phyloP scores from a whole-genome alignment of 1,140 invertebrate species.

The Apis florea region DNA sequence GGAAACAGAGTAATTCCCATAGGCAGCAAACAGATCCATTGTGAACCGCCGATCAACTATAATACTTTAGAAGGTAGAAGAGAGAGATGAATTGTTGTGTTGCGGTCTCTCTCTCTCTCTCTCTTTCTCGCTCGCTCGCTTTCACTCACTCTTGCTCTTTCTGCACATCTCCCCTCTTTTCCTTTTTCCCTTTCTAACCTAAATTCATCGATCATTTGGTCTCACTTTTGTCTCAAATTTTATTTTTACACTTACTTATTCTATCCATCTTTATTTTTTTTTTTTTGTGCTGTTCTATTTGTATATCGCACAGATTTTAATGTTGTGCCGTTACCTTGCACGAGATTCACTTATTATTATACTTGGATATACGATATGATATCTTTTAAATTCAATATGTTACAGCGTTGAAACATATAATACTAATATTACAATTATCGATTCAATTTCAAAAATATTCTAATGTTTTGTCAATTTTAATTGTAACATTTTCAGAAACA shows the following conservation, averaged over 20 bases:
- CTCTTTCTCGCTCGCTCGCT: no score
- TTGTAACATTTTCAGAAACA: constrained; percentile 51
- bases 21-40: constrained; percentile 88
- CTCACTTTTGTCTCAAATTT: no score
- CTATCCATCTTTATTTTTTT: neutral
- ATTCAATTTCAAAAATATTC: neutral
- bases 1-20: constrained; percentile 88
- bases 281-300: neutral
- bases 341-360: neutral
- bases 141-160: neutral
- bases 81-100: constrained; percentile 26
- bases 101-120: neutral
- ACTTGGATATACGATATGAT: neutral
- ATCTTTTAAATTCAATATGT: neutral
- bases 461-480: neutral
- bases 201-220: no score
- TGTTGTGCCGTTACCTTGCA: neutral
- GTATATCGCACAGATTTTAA: neutral
- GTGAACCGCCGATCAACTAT: constrained; percentile 85
- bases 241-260: neutral
- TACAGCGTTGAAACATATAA: neutral
- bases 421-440: neutral
- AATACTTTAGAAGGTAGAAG: constrained; percentile 75
- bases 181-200: no score
- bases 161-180: no score